Base-by-base conservation (phyloP, 2,113 vertebrate species). In the Solea senegalensis region DNA sequence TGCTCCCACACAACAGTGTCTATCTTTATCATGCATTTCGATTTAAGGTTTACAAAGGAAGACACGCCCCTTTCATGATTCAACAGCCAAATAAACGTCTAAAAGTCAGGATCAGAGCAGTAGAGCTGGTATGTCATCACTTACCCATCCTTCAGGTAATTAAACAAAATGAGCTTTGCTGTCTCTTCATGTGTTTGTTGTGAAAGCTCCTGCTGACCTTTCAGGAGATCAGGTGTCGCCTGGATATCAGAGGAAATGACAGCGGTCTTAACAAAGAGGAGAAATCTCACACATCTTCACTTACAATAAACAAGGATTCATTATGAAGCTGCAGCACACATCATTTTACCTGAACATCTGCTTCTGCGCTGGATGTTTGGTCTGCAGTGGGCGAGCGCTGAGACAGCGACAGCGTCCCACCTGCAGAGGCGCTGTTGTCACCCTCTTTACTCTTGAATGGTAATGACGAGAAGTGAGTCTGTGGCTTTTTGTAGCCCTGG, bases 101-200 rank as follows among this genome's bases (percentile, higher is more conserved):
- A 53, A 12, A 64, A 43, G 48, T 27, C 9, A 2, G 49, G 16
- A n/a, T 26, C 21, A 48, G 12, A 28, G 2, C 6, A 52, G 3
- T 41, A 13, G 61, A 58, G 53, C 76, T 1, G n/a, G 28, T 21
- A 1, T 21, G 21, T 21, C 21, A 61, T 40, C 82, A 95, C 98
- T 93, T 43, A 99, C 98, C 98, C 97, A 80, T 98, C 96, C 88
- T 96, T 98, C 41, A 99, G 95, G 87, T 98, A 99, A 94, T 91
- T 98, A 82, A 96, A 98, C 80, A 99, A 93, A 80, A 99, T 98
- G 83, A 97, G 97, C 88, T 98, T 99, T 56, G 98, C 98, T 0
- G 97, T 99, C 91, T 99, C 97, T 87, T 99, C 97, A 11, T 96
- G 94, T 9, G 95, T 96, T 92, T 98, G 96, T 70, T 96, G 96